Evolutionary conservation across 2,113 vertebrate species (phyloP).

Genomic region (Odocoileus hemionus): DNA sequence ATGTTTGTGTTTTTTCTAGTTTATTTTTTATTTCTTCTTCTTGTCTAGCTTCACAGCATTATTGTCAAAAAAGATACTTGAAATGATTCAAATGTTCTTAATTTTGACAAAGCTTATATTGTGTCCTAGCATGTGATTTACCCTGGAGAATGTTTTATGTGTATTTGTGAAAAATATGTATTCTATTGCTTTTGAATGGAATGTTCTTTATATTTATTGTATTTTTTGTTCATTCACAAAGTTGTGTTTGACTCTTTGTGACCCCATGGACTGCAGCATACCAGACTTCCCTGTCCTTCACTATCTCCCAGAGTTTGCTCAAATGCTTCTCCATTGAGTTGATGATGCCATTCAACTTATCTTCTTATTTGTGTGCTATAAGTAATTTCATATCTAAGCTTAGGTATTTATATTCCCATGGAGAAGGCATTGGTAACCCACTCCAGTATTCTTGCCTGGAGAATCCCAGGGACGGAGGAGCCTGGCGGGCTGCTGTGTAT

Average conservation of each 20-base stretch:
- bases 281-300: neutral
- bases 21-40: neutral
- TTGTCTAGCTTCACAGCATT: neutral
- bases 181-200: neutral
- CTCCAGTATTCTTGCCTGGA: too few relatives aligned
- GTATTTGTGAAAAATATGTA: neutral
- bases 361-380: neutral
- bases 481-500: too few relatives aligned
- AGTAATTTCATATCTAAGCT: neutral
- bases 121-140: neutral
- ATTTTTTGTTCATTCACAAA: neutral
- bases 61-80: neutral
- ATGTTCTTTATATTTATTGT: neutral
- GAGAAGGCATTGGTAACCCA: too few relatives aligned
- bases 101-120: neutral
- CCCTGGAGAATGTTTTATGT: neutral
- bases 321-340: neutral
- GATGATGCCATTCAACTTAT: neutral
- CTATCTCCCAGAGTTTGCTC: neutral
- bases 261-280: neutral
- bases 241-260: neutral
- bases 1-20: neutral
- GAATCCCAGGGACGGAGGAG: too few relatives aligned
- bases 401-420: neutral
- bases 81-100: neutral